Conservation (phyloP, 2,797 vertebrate species). For the Tauraco hartlaubi region DNA sequence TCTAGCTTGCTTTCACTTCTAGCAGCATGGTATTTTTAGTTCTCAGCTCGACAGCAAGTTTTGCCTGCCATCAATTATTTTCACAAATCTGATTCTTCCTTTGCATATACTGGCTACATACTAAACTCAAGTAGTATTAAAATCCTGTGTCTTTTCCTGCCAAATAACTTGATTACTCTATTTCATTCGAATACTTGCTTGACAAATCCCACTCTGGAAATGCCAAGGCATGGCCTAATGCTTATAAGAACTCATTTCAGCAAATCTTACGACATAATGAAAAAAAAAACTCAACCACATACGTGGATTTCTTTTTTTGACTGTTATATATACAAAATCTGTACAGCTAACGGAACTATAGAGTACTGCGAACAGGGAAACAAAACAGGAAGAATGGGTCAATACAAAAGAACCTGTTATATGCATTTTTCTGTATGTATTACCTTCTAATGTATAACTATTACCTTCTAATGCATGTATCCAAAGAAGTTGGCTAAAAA, state of each 20-base stretch:
- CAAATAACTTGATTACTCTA: not conserved
- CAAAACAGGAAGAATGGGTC: not conserved
- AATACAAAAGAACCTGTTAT: not conserved
- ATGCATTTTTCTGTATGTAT: not conserved
- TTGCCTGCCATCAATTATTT: not conserved
- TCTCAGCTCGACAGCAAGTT: not conserved
- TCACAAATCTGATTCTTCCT: not conserved
- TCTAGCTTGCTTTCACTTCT: not conserved
- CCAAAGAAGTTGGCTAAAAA: not conserved
- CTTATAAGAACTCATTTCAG: constrained; percentile 2
- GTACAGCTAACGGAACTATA: not conserved
- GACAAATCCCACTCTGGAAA: constrained; percentile 1
- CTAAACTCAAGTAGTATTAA: not conserved
- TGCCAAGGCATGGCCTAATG: not conserved
- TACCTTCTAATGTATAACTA: not conserved
- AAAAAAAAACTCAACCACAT: not conserved
- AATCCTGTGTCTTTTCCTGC: constrained; percentile 7
- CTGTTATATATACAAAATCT: not conserved
- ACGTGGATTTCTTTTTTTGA: not conserved
- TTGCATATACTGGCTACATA: not conserved
- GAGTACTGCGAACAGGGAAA: not conserved
- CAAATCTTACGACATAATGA: not conserved
- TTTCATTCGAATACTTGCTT: constrained; percentile 16
- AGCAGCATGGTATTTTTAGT: not conserved
- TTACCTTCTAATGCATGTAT: not conserved